These are phyloP conservation scores for Chlamydotis undulata DNA, from an alignment of 2,113 vertebrate species.

Conservation along the genomic window DNA sequence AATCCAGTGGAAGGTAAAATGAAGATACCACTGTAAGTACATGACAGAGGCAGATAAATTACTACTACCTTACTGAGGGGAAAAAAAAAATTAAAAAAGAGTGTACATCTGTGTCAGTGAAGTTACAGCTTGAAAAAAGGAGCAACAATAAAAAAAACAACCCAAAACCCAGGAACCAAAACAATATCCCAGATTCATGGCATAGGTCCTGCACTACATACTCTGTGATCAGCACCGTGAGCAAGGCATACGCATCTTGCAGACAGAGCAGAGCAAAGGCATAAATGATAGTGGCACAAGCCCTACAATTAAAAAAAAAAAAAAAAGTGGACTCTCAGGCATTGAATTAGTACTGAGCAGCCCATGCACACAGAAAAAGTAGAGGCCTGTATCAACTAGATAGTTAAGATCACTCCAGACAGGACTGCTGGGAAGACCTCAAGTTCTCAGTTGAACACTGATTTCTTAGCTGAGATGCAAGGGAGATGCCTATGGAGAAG, in stretches of 20 bases:
- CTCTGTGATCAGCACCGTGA: neutral
- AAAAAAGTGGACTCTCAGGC: neutral
- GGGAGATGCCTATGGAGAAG: neutral
- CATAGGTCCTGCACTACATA: neutral
- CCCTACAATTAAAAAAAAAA: neutral
- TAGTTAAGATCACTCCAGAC: neutral
- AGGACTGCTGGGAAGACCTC: neutral
- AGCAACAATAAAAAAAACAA: neutral
- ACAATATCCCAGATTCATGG: neutral
- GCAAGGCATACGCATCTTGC: neutral
- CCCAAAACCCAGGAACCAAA: neutral
- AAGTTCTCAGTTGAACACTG: neutral
- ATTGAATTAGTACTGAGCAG: neutral
- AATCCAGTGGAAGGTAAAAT: neutral
- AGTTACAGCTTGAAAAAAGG: neutral
- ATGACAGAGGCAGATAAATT: neutral
- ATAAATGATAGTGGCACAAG: neutral
- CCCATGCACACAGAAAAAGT: neutral
- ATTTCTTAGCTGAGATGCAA: neutral
- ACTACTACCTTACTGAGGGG: neutral
- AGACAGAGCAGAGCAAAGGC: neutral
- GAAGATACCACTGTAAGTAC: neutral
- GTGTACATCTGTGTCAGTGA: rapidly evolving
- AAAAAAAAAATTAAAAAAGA: neutral
- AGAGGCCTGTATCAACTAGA: neutral